Base-by-base conservation (phyloP, 2,797 vertebrate genomes). In the Hylomyscus alleni region DNA sequence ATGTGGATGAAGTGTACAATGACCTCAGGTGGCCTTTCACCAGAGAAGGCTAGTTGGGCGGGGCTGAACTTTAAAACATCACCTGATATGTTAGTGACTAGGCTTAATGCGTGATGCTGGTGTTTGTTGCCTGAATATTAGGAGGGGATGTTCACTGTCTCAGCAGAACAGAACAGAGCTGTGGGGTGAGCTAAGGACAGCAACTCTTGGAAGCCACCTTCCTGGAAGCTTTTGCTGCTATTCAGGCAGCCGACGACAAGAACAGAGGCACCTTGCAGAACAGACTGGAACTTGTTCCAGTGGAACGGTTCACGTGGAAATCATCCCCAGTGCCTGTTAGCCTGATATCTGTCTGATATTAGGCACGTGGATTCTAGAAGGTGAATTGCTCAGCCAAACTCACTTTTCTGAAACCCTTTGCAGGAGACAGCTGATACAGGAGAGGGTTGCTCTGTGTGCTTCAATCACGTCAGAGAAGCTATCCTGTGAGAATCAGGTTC, bases 61-160 rank as follows among this genome's bases (percentile, higher is more conserved):
- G 94, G 89, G 91, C 6, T 95, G 97, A 94, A 94, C 97, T 98
- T 97, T 91, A 93, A 90, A 89, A 88, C 29, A 22, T 78, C 96
- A 96, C n/a, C 86, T 3, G 95, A 95, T 96, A 40, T 80, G 92
- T 83, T 83, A 90, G 82, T 87, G 67, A 34, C 67, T 3, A 1
- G 65, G 50, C 29, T 92, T 93, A 44, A 52, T 60, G 58, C 3
- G 3, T 3, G 75, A 24, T 6, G 82, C 72, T 50, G 13, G 29
- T 92, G 90, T 95, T 95, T 83, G 89, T 52, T 62, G 37, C 60
- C n/a, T 69, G 10, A 91, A 92, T 91, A 54, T 93, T 73, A 80
- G 89, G 86, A 3, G 19, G 20, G 4, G 67, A 31, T 2, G 8
- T 86, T 67, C 72, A 24, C 58, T n/a, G 85, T 60, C 54, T 93